Conservation (phyloP, 2,888 invertebrate species). For the Ichneumoninae sp. region DNA sequence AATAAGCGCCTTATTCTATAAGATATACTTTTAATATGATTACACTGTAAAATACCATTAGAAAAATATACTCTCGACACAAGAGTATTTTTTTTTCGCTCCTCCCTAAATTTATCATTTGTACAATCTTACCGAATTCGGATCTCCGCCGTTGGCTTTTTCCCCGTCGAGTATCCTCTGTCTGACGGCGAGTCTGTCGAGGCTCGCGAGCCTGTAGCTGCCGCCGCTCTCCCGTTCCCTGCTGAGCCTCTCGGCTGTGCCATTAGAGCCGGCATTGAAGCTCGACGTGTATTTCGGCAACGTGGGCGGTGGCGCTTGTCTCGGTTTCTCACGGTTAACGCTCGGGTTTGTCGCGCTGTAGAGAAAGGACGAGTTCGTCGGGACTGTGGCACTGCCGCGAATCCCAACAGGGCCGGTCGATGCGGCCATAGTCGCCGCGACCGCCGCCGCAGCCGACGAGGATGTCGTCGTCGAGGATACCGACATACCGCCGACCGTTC, state of each 20-base stretch:
- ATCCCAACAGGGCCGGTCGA: constrained; percentile 64
- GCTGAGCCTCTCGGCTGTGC: constrained; percentile 86
- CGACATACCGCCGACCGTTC: constrained; percentile 71
- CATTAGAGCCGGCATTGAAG: constrained; percentile 90
- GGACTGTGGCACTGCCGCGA: constrained; percentile 67
- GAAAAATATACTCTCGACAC: background rate
- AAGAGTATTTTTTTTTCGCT: background rate
- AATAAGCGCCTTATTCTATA: too few species aligned
- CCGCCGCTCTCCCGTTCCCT: constrained; percentile 90
- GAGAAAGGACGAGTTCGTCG: constrained; percentile 82
- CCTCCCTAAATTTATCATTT: background rate
- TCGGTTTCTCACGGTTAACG: constrained; percentile 80
- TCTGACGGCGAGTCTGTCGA: constrained; percentile 92
- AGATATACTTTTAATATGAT: too few species aligned
- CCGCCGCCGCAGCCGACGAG: constrained; percentile 61
- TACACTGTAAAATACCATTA: background rate
- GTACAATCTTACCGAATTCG: constrained; percentile 79
- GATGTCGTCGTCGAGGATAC: constrained; percentile 65
- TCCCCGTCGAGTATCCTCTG: constrained; percentile 93
- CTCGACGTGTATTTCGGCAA: constrained; percentile 92
- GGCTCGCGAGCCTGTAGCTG: constrained; percentile 91
- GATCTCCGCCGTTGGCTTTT: constrained; percentile 84
- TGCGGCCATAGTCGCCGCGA: constrained; percentile 22
- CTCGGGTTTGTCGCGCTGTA: constrained; percentile 80
- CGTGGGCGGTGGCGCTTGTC: constrained; percentile 92